Evolutionary conservation across 2,797 vertebrate genomes (phyloP), one percentile per base, ranked within the genome.

Genomic region (Malacoraja senta): DNA sequence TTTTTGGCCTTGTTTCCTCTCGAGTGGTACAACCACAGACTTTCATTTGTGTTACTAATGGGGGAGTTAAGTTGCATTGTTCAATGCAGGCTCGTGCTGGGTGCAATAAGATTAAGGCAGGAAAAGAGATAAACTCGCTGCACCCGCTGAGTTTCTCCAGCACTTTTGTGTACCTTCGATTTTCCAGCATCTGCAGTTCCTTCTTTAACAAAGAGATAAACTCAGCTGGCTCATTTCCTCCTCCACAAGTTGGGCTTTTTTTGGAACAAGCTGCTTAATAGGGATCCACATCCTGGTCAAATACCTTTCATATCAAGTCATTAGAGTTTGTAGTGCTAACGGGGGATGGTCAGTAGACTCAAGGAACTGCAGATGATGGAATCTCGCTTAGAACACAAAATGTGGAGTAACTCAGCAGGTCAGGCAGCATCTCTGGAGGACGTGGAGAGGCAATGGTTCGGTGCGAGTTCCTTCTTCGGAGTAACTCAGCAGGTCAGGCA

Each of bases 1-100:
- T 68, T 68, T 17, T 32, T 65, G 10, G 26, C n/a, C n/a, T 68
- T 24, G 63, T 32, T 24, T 35, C 13, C 84, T 88, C 63, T 21
- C 2, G 7, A 88, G 63, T 68, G 8, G n/a, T 88, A 19, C 63
- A 88, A 32, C 61, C 63, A 88, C 84, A 65, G 32, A 88, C 32
- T 32, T 88, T 63, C 84, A 68, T 88, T 88, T 68, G 84, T 88
- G 63, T 17, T 6, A 17, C 7, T 88, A 32, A 88, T 88, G 63
- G 63, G 63, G n/a, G 84, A 68, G 65, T 88, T 88, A 68, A 63
- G 19, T 88, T 88, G 61, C n/a, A 88, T n/a, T 88, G 61, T 68
- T 68, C 65, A 65, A 88, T 88, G 63, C n/a, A 32, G 65, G 65
- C 19, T 88, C n/a, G 61, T 58, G 63, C 13, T 65, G 29, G n/a